A percentile compares a stretch with the other conserved stretches of the same genome.
phyloP scores from a whole-genome alignment of 2,113 vertebrate species.

The Leucoraja erinaceus region DNA sequence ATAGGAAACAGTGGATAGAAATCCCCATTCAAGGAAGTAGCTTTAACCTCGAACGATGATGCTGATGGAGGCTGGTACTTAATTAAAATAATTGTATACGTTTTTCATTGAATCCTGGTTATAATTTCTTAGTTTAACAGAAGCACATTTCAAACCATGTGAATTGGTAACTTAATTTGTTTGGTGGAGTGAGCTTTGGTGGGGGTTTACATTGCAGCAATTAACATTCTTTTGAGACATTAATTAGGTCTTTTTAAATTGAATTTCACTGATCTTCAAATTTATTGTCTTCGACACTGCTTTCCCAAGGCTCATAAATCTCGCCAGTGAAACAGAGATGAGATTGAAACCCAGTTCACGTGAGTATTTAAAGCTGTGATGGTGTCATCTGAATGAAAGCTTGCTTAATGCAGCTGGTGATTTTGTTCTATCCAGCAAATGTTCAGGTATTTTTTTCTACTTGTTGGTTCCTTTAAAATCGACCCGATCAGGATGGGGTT shows the following conservation, averaged over 20 bases:
- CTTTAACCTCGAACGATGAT: neutral
- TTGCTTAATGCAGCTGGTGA: neutral
- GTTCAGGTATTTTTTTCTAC: neutral
- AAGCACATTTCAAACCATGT: neutral
- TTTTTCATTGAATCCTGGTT: neutral
- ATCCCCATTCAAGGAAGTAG: neutral
- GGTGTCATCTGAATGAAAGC: neutral
- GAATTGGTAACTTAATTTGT: neutral
- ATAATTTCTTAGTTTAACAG: neutral
- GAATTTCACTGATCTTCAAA: neutral
- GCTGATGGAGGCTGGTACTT: neutral
- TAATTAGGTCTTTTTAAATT: slow-evolving; percentile 11
- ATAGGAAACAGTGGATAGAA: neutral
- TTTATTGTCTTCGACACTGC: neutral
- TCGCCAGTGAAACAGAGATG: neutral
- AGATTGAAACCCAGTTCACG: neutral
- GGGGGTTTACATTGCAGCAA: neutral
- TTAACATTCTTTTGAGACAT: neutral
- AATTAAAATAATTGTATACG: neutral
- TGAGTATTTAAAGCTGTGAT: neutral
- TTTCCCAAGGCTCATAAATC: neutral
- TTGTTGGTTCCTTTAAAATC: neutral
- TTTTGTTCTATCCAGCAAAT: neutral
- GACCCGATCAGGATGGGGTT: neutral
- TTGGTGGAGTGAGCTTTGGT: too few relatives aligned